phyloP scores from a whole-genome alignment of 2,797 vertebrate genomes.

The Morelia viridis region DNA sequence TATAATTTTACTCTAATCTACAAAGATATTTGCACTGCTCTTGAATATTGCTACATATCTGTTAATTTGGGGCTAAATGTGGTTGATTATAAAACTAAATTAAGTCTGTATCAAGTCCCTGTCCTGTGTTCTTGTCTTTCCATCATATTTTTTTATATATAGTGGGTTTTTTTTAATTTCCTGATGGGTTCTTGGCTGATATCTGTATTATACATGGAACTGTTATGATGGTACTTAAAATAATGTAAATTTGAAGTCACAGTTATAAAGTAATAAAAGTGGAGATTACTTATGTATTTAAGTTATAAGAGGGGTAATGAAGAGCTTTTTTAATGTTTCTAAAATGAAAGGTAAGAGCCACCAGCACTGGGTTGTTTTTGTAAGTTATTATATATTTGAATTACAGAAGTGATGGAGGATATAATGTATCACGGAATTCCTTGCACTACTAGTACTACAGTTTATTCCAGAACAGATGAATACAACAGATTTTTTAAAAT shows the following conservation, averaged over 20 bases:
- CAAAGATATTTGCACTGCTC: conserved; percentile 99
- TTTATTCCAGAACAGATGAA: conserved; percentile 67
- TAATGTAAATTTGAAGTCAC: conserved; percentile 96
- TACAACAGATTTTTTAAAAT: conserved; percentile 57
- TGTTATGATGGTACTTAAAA: conserved; percentile 86
- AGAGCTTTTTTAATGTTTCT: conserved; percentile 77
- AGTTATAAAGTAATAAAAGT: conserved; percentile 97
- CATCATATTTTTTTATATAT: conserved; percentile 72
- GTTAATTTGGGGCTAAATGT: conserved; percentile 79
- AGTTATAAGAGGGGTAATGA: conserved; percentile 76
- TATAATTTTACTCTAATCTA: conserved; percentile 89
- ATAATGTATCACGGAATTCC: conserved; percentile 50
- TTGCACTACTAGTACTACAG: conserved; percentile 61
- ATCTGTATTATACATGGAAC: conserved; percentile 93
- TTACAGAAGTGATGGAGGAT: conserved; percentile 55
- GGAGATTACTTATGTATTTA: conserved; percentile 90
- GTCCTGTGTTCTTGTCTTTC: conserved; percentile 87
- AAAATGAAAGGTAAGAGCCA: conserved; percentile 77
- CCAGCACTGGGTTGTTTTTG: conserved; percentile 76
- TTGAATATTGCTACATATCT: conserved; percentile 79
- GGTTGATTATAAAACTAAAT: conserved; percentile 79
- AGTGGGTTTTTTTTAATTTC: conserved; percentile 77
- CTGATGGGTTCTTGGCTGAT: conserved; percentile 83
- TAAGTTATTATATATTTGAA: conserved; percentile 65
- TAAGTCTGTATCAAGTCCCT: conserved; percentile 78